Base-by-base conservation (phyloP, 2,888 invertebrate genomes). In the Cantharis rustica region DNA sequence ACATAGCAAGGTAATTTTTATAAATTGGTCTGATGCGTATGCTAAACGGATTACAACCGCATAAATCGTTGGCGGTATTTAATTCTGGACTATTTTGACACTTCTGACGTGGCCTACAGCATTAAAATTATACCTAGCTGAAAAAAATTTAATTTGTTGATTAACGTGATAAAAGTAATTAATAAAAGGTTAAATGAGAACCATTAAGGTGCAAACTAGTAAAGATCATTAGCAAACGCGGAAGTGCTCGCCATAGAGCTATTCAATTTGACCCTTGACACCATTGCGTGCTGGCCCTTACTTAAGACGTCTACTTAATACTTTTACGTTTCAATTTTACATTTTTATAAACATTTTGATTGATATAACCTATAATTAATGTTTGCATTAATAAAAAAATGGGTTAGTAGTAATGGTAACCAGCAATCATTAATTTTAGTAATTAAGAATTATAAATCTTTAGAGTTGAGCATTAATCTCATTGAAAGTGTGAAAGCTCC, bases 201-300 rank as follows among this genome's bases (percentile, higher is more conserved):
- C 72, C 61, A 26, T 68, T 69, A 76, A 64, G 72, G 69, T 61
- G 68, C 76, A 71, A 71, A 76, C 71, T 71, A 71, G 20, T 76
- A 61, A 68, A 69, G 75, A 75, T 77, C 77, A 77, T 78, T 78
- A 78, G 69, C 63, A 78, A 69, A 78, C 73, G 68, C 75, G 78
- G 78, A 78, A 78, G 75, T 78, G 75, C 77, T 63, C 72, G 78
- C 75, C 64, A 73, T 75, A 71, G 72, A 72, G 70, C 73, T 47
- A 62, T 70, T 77, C 72, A 13, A 68, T 62, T 11, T 71, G 66
- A 78, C 75, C 78, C 75, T 61, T 75, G 77, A 75, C 77, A 75
- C 69, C 20, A 31, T 75, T 77, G 77, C 77, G 77, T 77, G 77
- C 72, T 26, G 26, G 61, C 73, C 62, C 74, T 68, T 61, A 66